Evolutionary conservation across 2,113 vertebrate genomes (phyloP).

Genomic region (Probosciger aterrimus): DNA sequence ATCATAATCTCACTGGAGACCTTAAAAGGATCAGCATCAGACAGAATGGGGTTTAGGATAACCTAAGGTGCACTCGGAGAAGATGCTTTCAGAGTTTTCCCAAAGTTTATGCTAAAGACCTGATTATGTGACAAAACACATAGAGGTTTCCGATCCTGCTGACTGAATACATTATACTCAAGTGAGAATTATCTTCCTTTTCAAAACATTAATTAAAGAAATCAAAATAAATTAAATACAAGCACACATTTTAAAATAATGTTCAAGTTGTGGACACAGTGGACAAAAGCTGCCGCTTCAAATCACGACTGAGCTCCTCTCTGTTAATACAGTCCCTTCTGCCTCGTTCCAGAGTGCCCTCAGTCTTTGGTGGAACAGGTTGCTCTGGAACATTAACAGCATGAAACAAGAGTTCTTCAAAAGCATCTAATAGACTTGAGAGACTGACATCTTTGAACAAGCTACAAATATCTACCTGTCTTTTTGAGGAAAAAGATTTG

Average conservation of each 20-base stretch:
- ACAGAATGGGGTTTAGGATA: background rate
- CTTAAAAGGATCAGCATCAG: constrained; percentile 13
- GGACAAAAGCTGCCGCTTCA: background rate
- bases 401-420: background rate
- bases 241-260: background rate
- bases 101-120: background rate
- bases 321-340: background rate
- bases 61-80: background rate
- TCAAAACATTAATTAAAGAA: background rate
- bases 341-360: background rate
- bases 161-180: background rate
- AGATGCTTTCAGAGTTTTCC: background rate
- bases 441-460: background rate
- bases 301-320: background rate
- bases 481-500: background rate
- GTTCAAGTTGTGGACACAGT: background rate
- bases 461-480: background rate
- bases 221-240: background rate
- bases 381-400: background rate
- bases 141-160: background rate
- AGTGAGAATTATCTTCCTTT: background rate
- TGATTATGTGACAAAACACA: background rate
- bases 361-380: background rate
- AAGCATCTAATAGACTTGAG: background rate
- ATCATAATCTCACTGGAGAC: background rate